Percentiles rank a stretch among this genome's conserved stretches.
Evolutionary conservation across 2,113 vertebrate genomes (phyloP).

Genomic region (Setophaga petechia): DNA sequence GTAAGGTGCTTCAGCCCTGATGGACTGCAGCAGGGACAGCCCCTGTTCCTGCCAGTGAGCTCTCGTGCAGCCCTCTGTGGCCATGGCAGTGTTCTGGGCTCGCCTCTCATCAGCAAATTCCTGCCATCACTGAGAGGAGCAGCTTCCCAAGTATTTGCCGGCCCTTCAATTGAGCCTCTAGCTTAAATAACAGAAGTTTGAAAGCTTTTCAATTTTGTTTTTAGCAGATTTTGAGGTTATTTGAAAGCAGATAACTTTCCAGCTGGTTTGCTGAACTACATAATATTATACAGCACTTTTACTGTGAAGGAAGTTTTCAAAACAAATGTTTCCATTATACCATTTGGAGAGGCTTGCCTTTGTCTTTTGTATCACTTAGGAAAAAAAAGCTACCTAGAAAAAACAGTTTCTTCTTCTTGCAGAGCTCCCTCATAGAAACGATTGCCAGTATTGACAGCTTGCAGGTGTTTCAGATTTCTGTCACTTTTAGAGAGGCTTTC

Average conservation of each 20-base stretch:
- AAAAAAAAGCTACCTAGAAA: neutral
- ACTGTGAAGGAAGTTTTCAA: neutral
- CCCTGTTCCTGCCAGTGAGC: neutral
- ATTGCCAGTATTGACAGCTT: neutral
- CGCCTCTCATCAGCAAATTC: neutral
- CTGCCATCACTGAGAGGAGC: neutral
- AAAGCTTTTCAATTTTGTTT: neutral
- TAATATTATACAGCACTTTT: neutral
- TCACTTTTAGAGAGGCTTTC: slow-evolving; percentile 5
- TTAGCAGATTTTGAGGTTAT: neutral
- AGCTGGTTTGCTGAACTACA: neutral
- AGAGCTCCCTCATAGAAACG: slow-evolving; percentile 3
- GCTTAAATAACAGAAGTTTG: neutral
- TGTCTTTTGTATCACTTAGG: slow-evolving; percentile 1
- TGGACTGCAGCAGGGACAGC: neutral
- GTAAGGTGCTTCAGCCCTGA: neutral
- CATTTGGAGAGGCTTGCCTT: neutral
- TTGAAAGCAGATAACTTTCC: neutral
- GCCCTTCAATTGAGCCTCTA: neutral
- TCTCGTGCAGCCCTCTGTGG: accelerated
- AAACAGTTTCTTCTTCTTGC: neutral
- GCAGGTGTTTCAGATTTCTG: neutral
- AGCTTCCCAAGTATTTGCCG: neutral
- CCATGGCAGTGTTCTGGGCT: neutral
- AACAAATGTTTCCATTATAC: neutral